phyloP scores from a whole-genome alignment of 2,113 vertebrate species.

The Gymnarchus niloticus region DNA sequence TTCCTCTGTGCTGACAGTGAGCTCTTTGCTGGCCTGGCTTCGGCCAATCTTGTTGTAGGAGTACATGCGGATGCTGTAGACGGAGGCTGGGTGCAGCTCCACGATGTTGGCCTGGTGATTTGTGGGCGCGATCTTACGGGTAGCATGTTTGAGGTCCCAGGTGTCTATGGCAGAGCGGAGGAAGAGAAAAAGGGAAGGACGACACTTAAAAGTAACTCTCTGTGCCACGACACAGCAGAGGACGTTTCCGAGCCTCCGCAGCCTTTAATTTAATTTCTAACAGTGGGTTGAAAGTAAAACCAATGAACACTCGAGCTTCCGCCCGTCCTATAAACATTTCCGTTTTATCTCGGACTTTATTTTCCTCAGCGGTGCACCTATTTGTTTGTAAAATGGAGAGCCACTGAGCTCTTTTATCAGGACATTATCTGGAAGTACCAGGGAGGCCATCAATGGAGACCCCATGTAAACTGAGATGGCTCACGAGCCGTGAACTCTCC shows the following conservation, averaged over 20 bases:
- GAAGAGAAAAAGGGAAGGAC: background rate
- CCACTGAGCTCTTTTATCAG: background rate
- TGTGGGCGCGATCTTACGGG: constrained; percentile 92
- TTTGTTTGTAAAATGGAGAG: background rate
- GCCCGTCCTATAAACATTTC: background rate
- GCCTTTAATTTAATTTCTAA: background rate
- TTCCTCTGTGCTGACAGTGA: constrained; percentile 94
- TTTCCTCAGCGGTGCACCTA: background rate
- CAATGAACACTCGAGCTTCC: background rate
- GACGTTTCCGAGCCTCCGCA: background rate
- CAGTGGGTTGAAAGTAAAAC: background rate
- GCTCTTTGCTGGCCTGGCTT: constrained; percentile 93
- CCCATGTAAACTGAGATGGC: background rate
- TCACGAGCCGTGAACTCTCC: background rate
- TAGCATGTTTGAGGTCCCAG: constrained; percentile 94
- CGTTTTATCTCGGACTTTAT: background rate
- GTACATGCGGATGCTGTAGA: constrained; percentile 98
- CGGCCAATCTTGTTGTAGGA: constrained; percentile 95
- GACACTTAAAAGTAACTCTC: background rate
- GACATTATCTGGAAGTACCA: background rate
- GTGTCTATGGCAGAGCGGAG: constrained; percentile 65
- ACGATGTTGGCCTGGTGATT: constrained; percentile 98
- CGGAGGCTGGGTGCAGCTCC: constrained; percentile 88
- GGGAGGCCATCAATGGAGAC: background rate
- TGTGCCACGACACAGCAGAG: background rate